phyloP scores from a whole-genome alignment of 2,113 vertebrate species.

The Anolis carolinensis region DNA sequence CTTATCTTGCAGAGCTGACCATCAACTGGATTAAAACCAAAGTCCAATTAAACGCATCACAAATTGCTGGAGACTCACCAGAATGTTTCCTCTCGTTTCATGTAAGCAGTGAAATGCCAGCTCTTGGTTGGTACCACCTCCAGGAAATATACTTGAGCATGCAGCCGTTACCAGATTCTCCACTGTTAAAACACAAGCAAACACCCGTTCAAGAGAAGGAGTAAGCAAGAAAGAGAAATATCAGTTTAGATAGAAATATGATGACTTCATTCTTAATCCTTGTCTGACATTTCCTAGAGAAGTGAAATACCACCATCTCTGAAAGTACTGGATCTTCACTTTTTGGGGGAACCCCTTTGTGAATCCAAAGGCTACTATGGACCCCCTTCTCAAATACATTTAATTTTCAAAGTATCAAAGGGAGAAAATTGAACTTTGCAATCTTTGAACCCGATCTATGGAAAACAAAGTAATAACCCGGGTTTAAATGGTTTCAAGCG shows the following conservation, averaged over 20 bases:
- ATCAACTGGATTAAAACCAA: background rate
- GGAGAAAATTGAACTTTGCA: no score
- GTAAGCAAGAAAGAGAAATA: background rate
- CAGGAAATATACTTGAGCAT: slow-evolving; percentile 92
- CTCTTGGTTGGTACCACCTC: slow-evolving; percentile 97
- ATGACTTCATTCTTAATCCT: background rate
- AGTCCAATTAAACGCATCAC: background rate
- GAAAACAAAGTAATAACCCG: background rate
- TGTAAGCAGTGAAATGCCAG: slow-evolving; percentile 91
- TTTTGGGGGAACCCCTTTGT: no score
- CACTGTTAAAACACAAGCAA: slow-evolving; percentile 75
- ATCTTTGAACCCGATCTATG: background rate
- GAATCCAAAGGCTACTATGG: no score
- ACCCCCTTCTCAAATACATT: no score
- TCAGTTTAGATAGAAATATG: background rate
- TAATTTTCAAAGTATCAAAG: no score
- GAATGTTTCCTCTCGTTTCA: slow-evolving; percentile 88
- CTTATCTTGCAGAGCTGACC: background rate
- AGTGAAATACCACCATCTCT: background rate
- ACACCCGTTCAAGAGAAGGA: slow-evolving; percentile 24
- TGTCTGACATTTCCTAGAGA: background rate
- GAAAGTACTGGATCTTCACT: background rate
- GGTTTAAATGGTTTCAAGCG: background rate
- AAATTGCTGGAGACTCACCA: slow-evolving; percentile 81
- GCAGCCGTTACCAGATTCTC: slow-evolving; percentile 91